These are phyloP conservation scores for Diadema setosum DNA, from an alignment of 35 echinoderm and acorn worm species.

Conservation along the genomic window DNA sequence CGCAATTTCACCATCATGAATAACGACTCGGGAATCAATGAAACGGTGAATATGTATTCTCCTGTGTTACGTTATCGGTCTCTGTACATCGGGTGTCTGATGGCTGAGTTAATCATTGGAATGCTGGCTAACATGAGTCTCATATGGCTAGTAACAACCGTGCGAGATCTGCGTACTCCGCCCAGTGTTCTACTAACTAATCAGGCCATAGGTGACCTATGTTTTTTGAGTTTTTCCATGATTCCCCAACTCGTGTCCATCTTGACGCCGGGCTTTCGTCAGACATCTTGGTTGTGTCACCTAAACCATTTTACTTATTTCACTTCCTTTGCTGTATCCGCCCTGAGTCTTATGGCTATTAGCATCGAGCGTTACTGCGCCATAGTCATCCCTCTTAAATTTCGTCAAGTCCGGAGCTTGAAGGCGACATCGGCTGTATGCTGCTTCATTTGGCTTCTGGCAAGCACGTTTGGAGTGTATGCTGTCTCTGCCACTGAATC, in stretches of 20 bases:
- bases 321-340: not conserved
- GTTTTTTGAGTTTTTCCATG: conserved; percentile 4
- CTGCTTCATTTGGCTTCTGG: not conserved
- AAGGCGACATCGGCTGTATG: not conserved
- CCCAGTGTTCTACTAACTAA: conserved; percentile 1
- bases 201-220: not conserved
- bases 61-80: not conserved
- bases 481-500: not conserved
- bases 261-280: not conserved
- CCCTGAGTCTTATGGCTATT: not conserved
- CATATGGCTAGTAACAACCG: not conserved
- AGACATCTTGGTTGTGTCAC: not conserved
- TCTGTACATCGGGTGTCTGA: not conserved
- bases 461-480: not conserved
- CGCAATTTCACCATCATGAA: not conserved
- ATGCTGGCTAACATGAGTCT: not conserved
- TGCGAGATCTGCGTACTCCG: not conserved
- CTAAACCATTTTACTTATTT: conserved; percentile 5
- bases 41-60: not conserved
- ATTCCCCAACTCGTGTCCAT: not conserved
- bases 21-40: not conserved
- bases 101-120: not conserved
- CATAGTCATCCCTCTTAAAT: conserved; percentile 3
- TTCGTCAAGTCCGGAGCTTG: not conserved
- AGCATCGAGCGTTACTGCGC: conserved; percentile 12